These are phyloP conservation scores for Antheraea assamensis DNA, from an alignment of 2,888 invertebrate species.

Conservation along the genomic window DNA sequence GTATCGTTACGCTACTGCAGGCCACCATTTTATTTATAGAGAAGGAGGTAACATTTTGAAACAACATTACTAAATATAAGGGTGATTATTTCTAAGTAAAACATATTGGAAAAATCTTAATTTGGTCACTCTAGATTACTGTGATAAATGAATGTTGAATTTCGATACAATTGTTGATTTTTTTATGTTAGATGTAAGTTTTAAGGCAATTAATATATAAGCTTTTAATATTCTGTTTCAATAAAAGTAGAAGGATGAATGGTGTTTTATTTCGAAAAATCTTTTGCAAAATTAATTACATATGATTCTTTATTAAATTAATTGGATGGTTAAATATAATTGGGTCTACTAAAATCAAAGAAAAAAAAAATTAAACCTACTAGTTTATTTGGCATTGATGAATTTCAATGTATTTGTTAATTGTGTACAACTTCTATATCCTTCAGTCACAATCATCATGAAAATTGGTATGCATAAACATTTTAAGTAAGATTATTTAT, in stretches of 20 bases:
- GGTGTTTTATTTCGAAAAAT: not conserved
- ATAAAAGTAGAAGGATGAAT: conserved; percentile 6
- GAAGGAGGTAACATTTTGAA: not conserved
- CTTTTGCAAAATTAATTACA: not conserved
- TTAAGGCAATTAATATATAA: conserved; percentile 3
- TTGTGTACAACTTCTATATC: too few species aligned
- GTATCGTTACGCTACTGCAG: not conserved
- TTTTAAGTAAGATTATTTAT: too few species aligned
- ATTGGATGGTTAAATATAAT: too few species aligned
- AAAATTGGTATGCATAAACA: too few species aligned
- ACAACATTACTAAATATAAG: not conserved
- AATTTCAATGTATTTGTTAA: too few species aligned
- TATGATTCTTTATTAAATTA: too few species aligned
- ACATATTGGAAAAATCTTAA: not conserved
- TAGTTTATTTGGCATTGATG: too few species aligned
- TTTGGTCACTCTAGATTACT: conserved; percentile 35
- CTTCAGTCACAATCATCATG: too few species aligned
- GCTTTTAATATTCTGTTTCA: conserved; percentile 24
- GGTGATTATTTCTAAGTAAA: conserved; percentile 8
- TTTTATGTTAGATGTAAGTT: conserved; percentile 1
- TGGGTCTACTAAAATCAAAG: too few species aligned
- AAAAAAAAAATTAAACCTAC: too few species aligned
- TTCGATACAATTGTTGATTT: not conserved
- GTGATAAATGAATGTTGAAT: conserved; percentile 45
- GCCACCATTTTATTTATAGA: not conserved